Percentiles rank a stretch among this genome's conserved stretches.
Conservation (phyloP, 2,113 vertebrate genomes). For the Illadopsis cleaveri region DNA sequence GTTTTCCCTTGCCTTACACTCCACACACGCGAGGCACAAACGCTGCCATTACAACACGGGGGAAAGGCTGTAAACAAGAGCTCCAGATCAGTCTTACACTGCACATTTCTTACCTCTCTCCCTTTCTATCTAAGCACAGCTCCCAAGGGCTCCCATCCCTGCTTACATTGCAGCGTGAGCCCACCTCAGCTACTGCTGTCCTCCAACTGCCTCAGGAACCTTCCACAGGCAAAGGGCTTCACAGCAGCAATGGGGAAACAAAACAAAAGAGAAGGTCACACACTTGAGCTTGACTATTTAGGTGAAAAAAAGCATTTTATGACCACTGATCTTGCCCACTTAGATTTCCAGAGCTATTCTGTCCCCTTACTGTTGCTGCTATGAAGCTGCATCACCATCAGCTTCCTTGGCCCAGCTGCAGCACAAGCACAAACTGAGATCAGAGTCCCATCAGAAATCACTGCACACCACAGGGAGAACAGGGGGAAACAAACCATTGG, state of each 20-base stretch:
- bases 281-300: neutral
- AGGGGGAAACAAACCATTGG: neutral
- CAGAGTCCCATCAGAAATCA: neutral
- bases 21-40: neutral
- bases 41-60: neutral
- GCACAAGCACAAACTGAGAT: neutral
- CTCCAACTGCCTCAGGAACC: conserved; percentile 35
- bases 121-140: conserved; percentile 51
- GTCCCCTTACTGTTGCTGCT: conserved; percentile 19
- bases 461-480: neutral
- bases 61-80: conserved; percentile 29
- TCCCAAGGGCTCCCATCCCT: conserved; percentile 49
- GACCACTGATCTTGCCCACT: neutral
- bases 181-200: conserved; percentile 60
- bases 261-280: conserved; percentile 4
- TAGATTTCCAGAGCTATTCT: neutral
- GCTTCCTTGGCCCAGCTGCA: neutral
- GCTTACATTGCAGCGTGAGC: conserved; percentile 43
- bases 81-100: conserved; percentile 14
- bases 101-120: conserved; percentile 37
- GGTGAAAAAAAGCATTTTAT: neutral
- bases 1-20: conserved; percentile 9
- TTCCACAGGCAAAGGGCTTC: conserved; percentile 38
- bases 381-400: neutral
- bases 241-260: conserved; percentile 27